phyloP scores from a whole-genome alignment of 2,797 vertebrate genomes.

The Manis crassicaudata region DNA sequence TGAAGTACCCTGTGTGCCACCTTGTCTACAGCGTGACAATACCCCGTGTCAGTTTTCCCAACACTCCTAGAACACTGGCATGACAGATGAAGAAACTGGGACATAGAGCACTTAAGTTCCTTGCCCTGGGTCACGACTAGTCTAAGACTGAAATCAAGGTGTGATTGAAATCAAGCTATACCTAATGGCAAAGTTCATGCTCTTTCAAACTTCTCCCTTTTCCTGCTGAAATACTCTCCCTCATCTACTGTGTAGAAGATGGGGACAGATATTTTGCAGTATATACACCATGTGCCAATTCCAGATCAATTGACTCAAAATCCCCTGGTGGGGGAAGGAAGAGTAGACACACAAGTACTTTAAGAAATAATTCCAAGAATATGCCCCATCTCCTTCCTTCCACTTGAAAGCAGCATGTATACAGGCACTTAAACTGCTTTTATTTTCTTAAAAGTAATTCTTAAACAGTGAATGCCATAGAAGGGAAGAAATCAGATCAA shows the following conservation, averaged over 20 bases:
- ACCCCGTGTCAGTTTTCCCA: background rate
- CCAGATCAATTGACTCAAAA: background rate
- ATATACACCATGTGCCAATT: background rate
- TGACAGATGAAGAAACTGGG: background rate
- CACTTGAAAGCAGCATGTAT: background rate
- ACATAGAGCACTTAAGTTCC: background rate
- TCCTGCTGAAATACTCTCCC: background rate
- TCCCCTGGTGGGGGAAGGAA: background rate
- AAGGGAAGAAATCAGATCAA: background rate
- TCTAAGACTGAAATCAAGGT: background rate
- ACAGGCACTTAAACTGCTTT: background rate
- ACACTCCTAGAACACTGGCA: no score
- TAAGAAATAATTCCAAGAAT: background rate
- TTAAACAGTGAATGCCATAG: background rate
- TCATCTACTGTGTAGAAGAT: accelerated
- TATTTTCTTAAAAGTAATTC: background rate
- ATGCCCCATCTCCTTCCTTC: background rate
- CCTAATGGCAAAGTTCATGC: background rate
- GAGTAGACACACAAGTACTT: background rate
- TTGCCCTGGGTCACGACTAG: background rate
- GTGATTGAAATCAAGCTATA: background rate
- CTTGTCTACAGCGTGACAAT: background rate
- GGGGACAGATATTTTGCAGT: background rate
- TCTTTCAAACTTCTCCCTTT: background rate
- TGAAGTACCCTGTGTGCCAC: background rate